Percentiles rank a stretch among this genome's conserved stretches.
These are phyloP conservation scores for Columba guinea DNA, from an alignment of 2,797 vertebrate species.

Conservation along the genomic window DNA sequence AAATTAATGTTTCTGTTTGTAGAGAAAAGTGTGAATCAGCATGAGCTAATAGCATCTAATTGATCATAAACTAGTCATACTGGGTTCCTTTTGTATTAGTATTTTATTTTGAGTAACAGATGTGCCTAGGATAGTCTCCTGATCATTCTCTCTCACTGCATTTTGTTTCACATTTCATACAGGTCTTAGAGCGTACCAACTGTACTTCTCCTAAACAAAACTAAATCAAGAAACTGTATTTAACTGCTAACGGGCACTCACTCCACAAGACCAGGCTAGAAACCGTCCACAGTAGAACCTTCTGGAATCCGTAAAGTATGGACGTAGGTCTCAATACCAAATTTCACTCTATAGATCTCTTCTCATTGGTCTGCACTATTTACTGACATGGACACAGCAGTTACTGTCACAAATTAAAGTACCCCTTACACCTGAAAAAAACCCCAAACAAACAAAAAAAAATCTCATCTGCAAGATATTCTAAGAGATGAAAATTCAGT, in stretches of 20 bases:
- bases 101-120: neutral
- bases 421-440: neutral
- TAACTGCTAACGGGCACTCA: neutral
- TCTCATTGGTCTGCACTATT: neutral
- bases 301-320: neutral
- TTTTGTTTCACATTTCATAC: neutral
- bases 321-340: neutral
- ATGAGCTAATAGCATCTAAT: neutral
- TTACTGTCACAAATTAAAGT: neutral
- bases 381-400: neutral
- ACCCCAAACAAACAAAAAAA: neutral
- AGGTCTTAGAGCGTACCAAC: neutral
- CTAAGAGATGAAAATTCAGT: neutral
- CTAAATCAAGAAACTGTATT: neutral
- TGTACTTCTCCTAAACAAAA: neutral
- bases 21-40: neutral
- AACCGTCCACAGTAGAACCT: neutral
- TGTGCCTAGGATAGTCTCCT: neutral
- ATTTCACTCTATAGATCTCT: neutral
- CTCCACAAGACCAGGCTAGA: neutral
- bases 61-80: neutral
- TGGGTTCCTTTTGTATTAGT: neutral
- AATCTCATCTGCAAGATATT: neutral
- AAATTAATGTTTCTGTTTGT: conserved; percentile 1
- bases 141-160: neutral